Percentiles rank a stretch among this genome's conserved stretches.
Evolutionary conservation across 2,113 vertebrate genomes (phyloP).

Genomic region (Brienomyrus brachyistius): DNA sequence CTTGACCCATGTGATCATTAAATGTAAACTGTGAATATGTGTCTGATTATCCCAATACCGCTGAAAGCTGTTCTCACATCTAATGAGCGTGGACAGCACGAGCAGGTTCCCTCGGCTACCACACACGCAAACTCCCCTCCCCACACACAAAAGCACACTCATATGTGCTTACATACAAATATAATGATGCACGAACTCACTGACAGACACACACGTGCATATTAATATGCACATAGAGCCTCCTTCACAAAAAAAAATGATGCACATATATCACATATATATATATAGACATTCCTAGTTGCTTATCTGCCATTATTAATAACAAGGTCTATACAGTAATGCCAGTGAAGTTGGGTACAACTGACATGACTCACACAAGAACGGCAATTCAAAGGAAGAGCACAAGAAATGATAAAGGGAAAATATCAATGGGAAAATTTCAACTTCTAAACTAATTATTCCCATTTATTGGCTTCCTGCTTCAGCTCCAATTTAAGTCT

Average conservation of each 20-base stretch:
- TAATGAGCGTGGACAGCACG: conserved; percentile 24
- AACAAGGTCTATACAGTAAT: background rate
- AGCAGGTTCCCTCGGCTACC: background rate
- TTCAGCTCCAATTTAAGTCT: background rate
- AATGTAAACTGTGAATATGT: conserved; percentile 5
- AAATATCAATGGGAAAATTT: background rate
- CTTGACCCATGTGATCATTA: background rate
- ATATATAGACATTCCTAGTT: background rate
- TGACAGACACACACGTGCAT: background rate
- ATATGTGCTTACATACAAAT: background rate
- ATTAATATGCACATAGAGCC: background rate
- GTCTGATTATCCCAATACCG: conserved; percentile 10
- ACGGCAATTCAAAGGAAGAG: background rate
- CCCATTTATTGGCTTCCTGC: background rate
- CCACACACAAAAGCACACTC: background rate
- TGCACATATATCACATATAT: background rate
- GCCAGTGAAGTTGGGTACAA: background rate
- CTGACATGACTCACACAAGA: background rate
- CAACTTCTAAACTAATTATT: background rate
- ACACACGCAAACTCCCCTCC: background rate
- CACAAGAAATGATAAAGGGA: background rate
- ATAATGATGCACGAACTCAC: background rate
- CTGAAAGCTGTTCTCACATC: conserved; percentile 15
- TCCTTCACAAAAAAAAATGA: background rate
- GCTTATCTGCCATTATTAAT: background rate